These are phyloP conservation scores for Brachypterus glaber DNA, from an alignment of 2,888 invertebrate genomes.

Conservation along the genomic window DNA sequence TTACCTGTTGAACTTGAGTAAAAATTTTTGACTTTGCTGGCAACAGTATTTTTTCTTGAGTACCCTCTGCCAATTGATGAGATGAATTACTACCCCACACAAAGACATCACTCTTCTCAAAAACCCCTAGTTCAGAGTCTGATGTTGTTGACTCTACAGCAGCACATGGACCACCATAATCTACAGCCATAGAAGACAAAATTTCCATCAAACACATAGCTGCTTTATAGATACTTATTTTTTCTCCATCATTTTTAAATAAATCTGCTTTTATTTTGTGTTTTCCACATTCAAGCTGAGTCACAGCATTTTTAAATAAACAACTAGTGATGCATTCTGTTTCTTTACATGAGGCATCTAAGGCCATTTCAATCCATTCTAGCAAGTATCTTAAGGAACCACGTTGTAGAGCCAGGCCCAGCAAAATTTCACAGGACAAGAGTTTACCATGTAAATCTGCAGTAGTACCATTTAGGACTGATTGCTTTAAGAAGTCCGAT, in stretches of 20 bases:
- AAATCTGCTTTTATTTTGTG: slow-evolving; percentile 19
- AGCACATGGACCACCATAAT: slow-evolving; percentile 36
- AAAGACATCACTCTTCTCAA: slow-evolving; percentile 46
- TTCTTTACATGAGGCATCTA: slow-evolving; percentile 36
- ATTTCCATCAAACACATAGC: slow-evolving; percentile 48
- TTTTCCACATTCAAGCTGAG: slow-evolving; percentile 30
- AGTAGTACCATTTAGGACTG: slow-evolving; percentile 42
- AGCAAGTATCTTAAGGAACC: slow-evolving; percentile 50
- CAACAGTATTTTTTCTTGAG: slow-evolving; percentile 49
- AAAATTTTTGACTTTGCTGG: slow-evolving; percentile 50
- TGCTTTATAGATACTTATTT: slow-evolving; percentile 42
- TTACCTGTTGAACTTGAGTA: slow-evolving; percentile 48
- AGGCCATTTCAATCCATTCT: slow-evolving; percentile 54
- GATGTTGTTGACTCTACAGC: slow-evolving; percentile 24
- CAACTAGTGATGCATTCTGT: slow-evolving; percentile 22
- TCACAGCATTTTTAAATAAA: slow-evolving; percentile 31
- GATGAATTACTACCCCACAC: slow-evolving; percentile 59
- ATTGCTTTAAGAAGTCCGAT: slow-evolving; percentile 44
- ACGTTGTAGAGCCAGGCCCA: slow-evolving; percentile 49
- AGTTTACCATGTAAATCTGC: slow-evolving; percentile 42
- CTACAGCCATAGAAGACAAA: slow-evolving; percentile 39
- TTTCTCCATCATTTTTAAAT: slow-evolving; percentile 18
- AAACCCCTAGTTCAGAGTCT: slow-evolving; percentile 25
- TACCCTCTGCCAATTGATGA: slow-evolving; percentile 52
- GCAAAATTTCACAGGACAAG: slow-evolving; percentile 44